phyloP scores from a whole-genome alignment of 2,888 invertebrate species.

The Gonocerus acuteangulatus region DNA sequence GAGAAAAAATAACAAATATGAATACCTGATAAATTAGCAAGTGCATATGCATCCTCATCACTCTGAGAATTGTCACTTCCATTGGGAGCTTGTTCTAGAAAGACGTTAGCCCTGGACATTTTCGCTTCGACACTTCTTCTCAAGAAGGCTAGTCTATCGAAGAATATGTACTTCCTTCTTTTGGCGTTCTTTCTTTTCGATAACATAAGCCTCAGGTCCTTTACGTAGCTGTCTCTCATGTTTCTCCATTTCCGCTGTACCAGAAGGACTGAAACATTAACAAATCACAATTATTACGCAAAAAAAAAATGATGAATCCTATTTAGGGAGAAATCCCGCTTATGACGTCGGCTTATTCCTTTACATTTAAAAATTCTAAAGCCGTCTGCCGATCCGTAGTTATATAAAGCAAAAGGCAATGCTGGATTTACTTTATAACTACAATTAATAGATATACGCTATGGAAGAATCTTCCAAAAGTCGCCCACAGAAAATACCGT shows the following conservation, averaged over 20 bases:
- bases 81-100: not conserved
- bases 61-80: not conserved
- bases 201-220: not conserved
- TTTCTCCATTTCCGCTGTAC: slow-evolving; percentile 12
- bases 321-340: no score
- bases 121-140: not conserved
- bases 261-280: not conserved
- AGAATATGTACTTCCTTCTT: slow-evolving; percentile 9
- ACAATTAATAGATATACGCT: no score
- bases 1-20: no score
- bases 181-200: not conserved
- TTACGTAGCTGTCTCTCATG: slow-evolving; percentile 6
- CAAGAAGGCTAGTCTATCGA: slow-evolving; percentile 7
- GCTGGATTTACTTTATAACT: no score
- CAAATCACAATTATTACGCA: not conserved
- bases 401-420: no score
- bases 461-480: no score
- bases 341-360: no score
- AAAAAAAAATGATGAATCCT: no score
- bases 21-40: no score
- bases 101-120: not conserved
- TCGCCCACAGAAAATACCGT: no score
- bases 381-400: no score
- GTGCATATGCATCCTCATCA: not conserved
- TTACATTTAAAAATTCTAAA: no score